Conservation (phyloP, 2,888 invertebrate genomes). For the Netelia fuscicornis region DNA sequence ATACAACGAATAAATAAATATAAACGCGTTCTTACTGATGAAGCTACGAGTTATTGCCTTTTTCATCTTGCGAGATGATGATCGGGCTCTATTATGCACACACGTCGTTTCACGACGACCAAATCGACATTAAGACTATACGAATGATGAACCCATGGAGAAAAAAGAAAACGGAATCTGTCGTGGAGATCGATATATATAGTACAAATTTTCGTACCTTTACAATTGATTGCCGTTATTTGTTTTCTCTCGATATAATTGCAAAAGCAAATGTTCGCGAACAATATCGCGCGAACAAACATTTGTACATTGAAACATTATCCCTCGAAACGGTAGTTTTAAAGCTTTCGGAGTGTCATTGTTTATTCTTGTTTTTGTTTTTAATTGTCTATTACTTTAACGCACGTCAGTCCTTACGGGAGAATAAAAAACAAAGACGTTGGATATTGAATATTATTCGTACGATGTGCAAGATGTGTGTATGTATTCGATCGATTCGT, state of each 20-base stretch:
- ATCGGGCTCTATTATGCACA: neutral
- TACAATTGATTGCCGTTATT: slow-evolving; percentile 44
- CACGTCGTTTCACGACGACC: neutral
- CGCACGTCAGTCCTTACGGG: slow-evolving; percentile 37
- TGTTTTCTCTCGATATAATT: slow-evolving; percentile 2
- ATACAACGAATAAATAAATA: neutral
- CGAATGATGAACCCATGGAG: slow-evolving; percentile 6
- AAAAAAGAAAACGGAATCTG: slow-evolving; percentile 26
- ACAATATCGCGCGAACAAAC: slow-evolving; percentile 14
- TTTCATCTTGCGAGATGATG: neutral
- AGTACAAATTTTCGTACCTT: slow-evolving; percentile 41
- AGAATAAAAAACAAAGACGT: slow-evolving; percentile 26
- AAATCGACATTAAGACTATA: neutral
- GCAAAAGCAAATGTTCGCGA: neutral
- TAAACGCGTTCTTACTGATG: neutral
- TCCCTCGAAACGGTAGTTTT: slow-evolving; percentile 45
- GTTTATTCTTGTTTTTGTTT: slow-evolving; percentile 9
- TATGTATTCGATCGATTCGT: slow-evolving; percentile 14
- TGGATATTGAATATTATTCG: slow-evolving; percentile 33
- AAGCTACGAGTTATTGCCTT: slow-evolving; percentile 36
- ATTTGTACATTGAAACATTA: slow-evolving; percentile 57
- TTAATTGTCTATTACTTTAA: slow-evolving; percentile 5
- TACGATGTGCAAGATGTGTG: slow-evolving; percentile 33
- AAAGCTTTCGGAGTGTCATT: slow-evolving; percentile 62
- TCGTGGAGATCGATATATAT: slow-evolving; percentile 55